Conservation (phyloP, 64 coral and sea anemone genomes). For the Porites lutea region DNA sequence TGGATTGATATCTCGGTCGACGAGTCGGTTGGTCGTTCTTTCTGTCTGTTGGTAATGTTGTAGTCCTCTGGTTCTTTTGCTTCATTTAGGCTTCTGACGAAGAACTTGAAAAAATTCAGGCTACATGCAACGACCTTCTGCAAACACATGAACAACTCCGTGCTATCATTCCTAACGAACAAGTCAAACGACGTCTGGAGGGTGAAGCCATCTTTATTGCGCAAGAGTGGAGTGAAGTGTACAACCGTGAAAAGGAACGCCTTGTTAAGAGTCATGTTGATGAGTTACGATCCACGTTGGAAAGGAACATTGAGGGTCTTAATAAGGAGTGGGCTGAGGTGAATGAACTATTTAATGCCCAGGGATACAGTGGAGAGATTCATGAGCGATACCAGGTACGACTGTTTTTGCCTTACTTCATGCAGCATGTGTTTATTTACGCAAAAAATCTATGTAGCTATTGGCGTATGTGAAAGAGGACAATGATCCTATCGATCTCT, state of each 20-base stretch:
- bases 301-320: slow-evolving; percentile 66
- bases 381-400: slow-evolving; percentile 77
- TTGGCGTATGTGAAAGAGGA: too few species aligned
- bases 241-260: slow-evolving; percentile 74
- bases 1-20: not conserved
- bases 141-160: slow-evolving; percentile 68
- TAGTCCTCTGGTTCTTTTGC: not conserved
- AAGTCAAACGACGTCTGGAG: slow-evolving; percentile 74
- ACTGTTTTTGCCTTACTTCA: not conserved
- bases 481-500: too few species aligned
- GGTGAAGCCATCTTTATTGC: slow-evolving; percentile 44
- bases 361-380: slow-evolving; percentile 83
- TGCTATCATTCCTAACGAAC: slow-evolving; percentile 72
- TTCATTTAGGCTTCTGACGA: slow-evolving; percentile 69
- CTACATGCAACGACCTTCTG: slow-evolving; percentile 58
- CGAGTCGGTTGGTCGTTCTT: too few species aligned
- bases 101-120: slow-evolving; percentile 71
- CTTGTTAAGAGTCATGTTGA: slow-evolving; percentile 47
- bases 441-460: too few species aligned
- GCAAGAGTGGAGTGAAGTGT: slow-evolving; percentile 87
- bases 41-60: not conserved
- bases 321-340: slow-evolving; percentile 67
- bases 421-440: not conserved
- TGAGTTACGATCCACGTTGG: slow-evolving; percentile 44
- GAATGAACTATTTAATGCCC: slow-evolving; percentile 42